phyloP scores from a whole-genome alignment of 2,888 invertebrate genomes.

The Creontiades dilutus region DNA sequence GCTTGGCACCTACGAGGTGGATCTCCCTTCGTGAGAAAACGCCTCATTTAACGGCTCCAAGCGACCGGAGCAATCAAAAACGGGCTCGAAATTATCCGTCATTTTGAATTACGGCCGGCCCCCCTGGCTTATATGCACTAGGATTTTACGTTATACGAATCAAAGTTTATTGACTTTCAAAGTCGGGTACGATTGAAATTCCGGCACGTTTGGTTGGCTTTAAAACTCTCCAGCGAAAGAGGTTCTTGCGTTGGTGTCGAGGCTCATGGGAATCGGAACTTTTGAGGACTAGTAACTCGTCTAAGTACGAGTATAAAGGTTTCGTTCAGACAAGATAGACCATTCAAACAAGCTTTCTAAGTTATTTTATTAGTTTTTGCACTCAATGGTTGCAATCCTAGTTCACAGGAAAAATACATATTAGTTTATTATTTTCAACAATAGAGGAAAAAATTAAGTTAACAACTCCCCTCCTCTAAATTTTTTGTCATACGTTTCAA shows the following conservation, averaged over 20 bases:
- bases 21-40: slow-evolving; percentile 64
- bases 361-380: too few relatives aligned
- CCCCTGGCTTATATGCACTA: slow-evolving; percentile 17
- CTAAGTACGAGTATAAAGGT: too few relatives aligned
- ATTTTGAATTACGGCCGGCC: slow-evolving; percentile 60
- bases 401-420: too few relatives aligned
- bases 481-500: too few relatives aligned
- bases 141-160: slow-evolving; percentile 61
- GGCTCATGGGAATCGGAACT: slow-evolving; percentile 1
- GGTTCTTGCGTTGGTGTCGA: not conserved
- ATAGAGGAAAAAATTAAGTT: too few relatives aligned
- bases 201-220: slow-evolving; percentile 34
- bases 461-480: too few relatives aligned
- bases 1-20: slow-evolving; percentile 23
- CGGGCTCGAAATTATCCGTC: slow-evolving; percentile 66
- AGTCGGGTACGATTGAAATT: slow-evolving; percentile 45
- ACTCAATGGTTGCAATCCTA: too few relatives aligned
- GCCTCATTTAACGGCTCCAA: slow-evolving; percentile 68
- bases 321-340: too few relatives aligned
- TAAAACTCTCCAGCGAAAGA: not conserved
- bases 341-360: too few relatives aligned
- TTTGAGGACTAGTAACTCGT: too few relatives aligned
- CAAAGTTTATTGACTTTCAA: slow-evolving; percentile 50
- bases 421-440: too few relatives aligned
- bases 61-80: slow-evolving; percentile 58